These are phyloP conservation scores for Chlamydotis undulata DNA, from an alignment of 2,113 vertebrate genomes.

Conservation along the genomic window DNA sequence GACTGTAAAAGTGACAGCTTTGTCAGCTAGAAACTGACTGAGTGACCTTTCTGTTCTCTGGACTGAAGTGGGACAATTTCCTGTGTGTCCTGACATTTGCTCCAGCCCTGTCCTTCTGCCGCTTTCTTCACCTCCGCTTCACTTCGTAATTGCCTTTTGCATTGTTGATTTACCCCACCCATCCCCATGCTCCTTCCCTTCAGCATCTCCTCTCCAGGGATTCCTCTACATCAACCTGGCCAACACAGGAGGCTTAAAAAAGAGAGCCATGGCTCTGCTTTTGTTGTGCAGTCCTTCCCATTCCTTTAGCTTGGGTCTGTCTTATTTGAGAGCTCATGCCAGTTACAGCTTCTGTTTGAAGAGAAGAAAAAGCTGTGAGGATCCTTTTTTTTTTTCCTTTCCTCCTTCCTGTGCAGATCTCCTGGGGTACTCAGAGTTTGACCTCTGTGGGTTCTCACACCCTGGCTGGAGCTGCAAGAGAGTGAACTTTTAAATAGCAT, in stretches of 20 bases:
- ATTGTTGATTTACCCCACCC: conserved; percentile 21
- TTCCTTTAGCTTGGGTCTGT: not conserved
- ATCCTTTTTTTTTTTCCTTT: not conserved
- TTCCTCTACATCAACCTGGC: not conserved
- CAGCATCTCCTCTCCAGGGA: conserved; percentile 24
- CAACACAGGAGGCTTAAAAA: not conserved
- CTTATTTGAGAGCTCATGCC: not conserved
- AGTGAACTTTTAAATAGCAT: not conserved
- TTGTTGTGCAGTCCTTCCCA: not conserved
- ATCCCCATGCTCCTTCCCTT: conserved; percentile 6
- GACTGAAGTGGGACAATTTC: not conserved
- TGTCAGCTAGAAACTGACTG: not conserved
- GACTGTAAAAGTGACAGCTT: not conserved
- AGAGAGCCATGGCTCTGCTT: not conserved
- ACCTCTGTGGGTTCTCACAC: not conserved
- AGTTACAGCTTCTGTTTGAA: not conserved
- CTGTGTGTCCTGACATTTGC: not conserved
- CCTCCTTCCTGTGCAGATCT: not conserved
- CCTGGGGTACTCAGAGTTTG: not conserved
- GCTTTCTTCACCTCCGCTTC: conserved; percentile 4
- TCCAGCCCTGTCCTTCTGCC: not conserved
- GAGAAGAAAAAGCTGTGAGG: not conserved
- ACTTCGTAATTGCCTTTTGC: conserved; percentile 25
- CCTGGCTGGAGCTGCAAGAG: not conserved
- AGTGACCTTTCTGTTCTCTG: conserved; percentile 28